A percentile compares a stretch with the other conserved stretches of the same genome.
Conservation (phyloP, 2,888 invertebrate genomes). For the Scaeva pyrastri region DNA sequence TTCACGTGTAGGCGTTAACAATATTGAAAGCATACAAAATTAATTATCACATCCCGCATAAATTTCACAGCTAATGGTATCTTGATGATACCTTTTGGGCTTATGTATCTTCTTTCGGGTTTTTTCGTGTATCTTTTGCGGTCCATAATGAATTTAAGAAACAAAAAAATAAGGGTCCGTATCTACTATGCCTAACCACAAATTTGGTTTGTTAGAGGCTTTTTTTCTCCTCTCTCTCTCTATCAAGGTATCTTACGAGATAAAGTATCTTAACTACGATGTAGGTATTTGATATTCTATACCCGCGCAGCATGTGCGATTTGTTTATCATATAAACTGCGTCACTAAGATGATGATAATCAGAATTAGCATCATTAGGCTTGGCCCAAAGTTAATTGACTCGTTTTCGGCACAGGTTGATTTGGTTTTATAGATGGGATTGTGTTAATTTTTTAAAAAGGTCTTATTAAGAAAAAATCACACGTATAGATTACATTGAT, state of each 20-base stretch:
- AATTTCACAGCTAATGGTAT: constrained; percentile 59
- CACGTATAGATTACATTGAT: constrained; percentile 26
- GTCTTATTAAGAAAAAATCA: constrained; percentile 13
- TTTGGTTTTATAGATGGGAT: neutral
- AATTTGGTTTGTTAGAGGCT: constrained; percentile 22
- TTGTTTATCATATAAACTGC: constrained; percentile 50
- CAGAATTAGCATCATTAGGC: neutral
- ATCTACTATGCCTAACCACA: neutral
- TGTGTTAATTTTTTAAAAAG: constrained; percentile 14
- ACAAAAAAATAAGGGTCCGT: constrained; percentile 18
- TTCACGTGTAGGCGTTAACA: constrained; percentile 48
- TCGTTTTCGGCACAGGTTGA: constrained; percentile 21
- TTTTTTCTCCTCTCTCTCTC: neutral
- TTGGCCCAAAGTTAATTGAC: constrained; percentile 53
- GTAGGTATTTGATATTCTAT: constrained; percentile 49
- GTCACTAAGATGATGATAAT: constrained; percentile 4
- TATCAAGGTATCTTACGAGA: neutral
- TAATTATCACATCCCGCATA: constrained; percentile 63
- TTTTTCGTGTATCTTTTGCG: constrained; percentile 32
- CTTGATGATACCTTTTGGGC: constrained; percentile 49
- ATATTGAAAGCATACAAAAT: constrained; percentile 39
- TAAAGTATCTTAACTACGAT: no score
- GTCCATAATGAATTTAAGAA: constrained; percentile 16
- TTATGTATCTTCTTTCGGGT: constrained; percentile 54
- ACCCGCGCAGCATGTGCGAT: constrained; percentile 27